Percentiles rank a stretch among this genome's conserved stretches.
phyloP scores from a whole-genome alignment of 2,888 invertebrate genomes.

The Petrophora chlorosata region DNA sequence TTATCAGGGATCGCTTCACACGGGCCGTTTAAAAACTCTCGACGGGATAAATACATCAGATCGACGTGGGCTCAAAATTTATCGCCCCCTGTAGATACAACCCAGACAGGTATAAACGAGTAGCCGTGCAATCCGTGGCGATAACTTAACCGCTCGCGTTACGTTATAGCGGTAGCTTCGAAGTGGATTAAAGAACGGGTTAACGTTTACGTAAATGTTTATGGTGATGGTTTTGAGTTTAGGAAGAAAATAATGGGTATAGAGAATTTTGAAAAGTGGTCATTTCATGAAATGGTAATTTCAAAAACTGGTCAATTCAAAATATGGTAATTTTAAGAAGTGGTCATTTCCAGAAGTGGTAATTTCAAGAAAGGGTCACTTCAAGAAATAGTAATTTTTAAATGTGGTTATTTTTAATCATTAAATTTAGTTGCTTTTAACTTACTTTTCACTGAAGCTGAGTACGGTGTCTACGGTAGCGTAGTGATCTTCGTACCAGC shows the following conservation, averaged over 20 bases:
- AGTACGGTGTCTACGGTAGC: too few relatives aligned
- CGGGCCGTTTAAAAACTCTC: constrained; percentile 45
- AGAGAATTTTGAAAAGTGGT: too few relatives aligned
- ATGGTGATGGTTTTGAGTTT: neutral
- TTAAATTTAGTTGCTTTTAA: too few relatives aligned
- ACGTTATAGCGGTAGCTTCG: constrained; percentile 7
- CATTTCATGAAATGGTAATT: too few relatives aligned
- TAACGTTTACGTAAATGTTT: constrained; percentile 4
- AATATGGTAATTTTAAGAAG: too few relatives aligned
- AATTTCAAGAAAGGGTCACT: too few relatives aligned
- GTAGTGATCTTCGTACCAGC: too few relatives aligned
- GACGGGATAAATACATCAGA: constrained; percentile 48
- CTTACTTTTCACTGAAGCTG: too few relatives aligned
- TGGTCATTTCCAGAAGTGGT: too few relatives aligned
- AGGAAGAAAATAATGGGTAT: neutral
- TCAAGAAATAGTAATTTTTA: too few relatives aligned
- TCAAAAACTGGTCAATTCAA: too few relatives aligned
- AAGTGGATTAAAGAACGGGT: constrained; percentile 12
- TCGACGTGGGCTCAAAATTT: constrained; percentile 40
- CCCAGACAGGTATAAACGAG: constrained; percentile 41
- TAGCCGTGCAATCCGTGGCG: constrained; percentile 1
- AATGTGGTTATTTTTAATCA: too few relatives aligned
- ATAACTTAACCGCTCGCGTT: constrained; percentile 3
- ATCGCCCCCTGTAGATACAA: constrained; percentile 41
- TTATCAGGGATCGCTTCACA: constrained; percentile 50